Base-by-base conservation (phyloP, 2,797 vertebrate genomes). In the Anabacerthia variegaticeps region DNA sequence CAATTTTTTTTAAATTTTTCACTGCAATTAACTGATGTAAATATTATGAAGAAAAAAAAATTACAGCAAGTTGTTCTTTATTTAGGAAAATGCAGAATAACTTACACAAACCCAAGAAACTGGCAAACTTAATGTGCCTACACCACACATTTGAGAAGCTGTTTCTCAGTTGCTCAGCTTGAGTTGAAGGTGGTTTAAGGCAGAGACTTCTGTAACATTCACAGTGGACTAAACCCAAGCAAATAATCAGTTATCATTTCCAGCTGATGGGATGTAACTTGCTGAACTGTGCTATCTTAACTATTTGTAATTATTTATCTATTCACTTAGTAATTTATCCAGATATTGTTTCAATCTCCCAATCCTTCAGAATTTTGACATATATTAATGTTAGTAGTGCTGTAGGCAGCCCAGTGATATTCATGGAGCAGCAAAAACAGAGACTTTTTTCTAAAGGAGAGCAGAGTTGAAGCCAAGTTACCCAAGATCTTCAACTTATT, bases 371-470 rank as follows among this genome's bases (percentile, higher is more conserved):
- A 65, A 44, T 68, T 26, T 66, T 79, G 87, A 93, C 72, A 68
- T 68, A 28, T 91, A 94, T 95, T 95, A 88, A 94, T 92, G 68
- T 14, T 75, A 72, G 51, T 67, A 23, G 28, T 58, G 82, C 75
- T 80, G 46, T 43, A 81, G 68, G 75, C 54, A 92, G 91, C 37
- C 72, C 86, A 92, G 65, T 87, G 93, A 74, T 85, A 93, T 79
- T 92, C 81, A 93, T 59, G 86, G 63, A 89, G 52, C 14, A 54
- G 73, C 52, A 78, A 80, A 32, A 32, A n/a, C 63, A 44, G 43
- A 48, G 27, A 32, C 11, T 65, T 68, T 68, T 89, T 90, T 65
- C 30, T 52, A 43, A 46, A 67, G 49, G 13, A 79, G 14, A 92
- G 41, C 44, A 77, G 69, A 89, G 27, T 32, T 89, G 74, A 88